Conservation (phyloP, 2,797 vertebrate species). For the Pagetopsis macropterus region DNA sequence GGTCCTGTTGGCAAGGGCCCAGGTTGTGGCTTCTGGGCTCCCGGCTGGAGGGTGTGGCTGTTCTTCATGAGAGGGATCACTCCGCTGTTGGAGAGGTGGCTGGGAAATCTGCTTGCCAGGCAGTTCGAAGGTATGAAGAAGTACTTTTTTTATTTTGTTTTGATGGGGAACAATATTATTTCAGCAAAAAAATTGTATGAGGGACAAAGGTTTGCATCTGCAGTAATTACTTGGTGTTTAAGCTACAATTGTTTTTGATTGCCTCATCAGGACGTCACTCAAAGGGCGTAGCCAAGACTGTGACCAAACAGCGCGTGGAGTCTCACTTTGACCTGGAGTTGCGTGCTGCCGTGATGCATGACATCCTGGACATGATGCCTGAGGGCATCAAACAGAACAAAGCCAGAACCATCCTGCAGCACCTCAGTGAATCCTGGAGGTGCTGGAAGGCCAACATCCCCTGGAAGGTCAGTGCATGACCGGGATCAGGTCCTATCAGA, state of each 20-base stretch:
- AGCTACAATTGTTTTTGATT: background rate
- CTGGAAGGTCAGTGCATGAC: conserved; percentile 89
- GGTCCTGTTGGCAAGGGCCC: conserved; percentile 98
- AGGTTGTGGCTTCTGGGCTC: conserved; percentile 98
- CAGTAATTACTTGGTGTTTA: background rate
- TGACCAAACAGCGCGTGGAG: conserved; percentile 98
- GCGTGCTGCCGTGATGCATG: conserved; percentile 98
- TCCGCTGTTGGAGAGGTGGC: conserved; percentile 96
- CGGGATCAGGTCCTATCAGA: background rate
- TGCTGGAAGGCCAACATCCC: conserved; percentile 99
- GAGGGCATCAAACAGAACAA: conserved; percentile 99
- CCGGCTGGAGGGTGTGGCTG: conserved; percentile 98
- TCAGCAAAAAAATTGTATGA: background rate
- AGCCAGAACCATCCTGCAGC: conserved; percentile 98
- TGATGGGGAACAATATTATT: background rate
- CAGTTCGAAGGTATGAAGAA: conserved; percentile 93
- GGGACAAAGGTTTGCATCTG: accelerated
- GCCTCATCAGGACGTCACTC: conserved; percentile 92
- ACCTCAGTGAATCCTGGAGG: conserved; percentile 98
- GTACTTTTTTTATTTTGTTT: background rate
- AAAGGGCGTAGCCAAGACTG: conserved; percentile 98
- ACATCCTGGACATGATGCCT: conserved; percentile 99
- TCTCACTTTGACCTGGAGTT: conserved; percentile 99
- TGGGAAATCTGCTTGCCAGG: conserved; percentile 97
- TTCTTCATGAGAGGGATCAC: conserved; percentile 99